A percentile compares a stretch with the other conserved stretches of the same genome.
phyloP scores from a whole-genome alignment of 2,797 vertebrate genomes.

The Pempheris klunzingeri region DNA sequence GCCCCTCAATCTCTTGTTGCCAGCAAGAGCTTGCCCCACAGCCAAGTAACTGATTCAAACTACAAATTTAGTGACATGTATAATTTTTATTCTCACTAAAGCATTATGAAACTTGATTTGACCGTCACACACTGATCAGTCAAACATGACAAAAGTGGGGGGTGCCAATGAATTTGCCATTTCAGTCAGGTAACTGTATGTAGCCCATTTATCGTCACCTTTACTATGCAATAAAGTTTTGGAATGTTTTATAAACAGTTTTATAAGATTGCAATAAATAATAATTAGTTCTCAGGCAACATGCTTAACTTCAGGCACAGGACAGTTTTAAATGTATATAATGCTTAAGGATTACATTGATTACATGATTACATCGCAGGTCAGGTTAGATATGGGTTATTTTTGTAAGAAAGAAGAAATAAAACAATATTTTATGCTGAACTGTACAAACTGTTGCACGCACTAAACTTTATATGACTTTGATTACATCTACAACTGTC shows the following conservation, averaged over 20 bases:
- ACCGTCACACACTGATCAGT: background rate
- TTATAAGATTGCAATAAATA: background rate
- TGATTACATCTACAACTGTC: no score
- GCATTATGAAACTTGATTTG: background rate
- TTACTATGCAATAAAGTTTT: slow-evolving; percentile 13
- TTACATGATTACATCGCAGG: slow-evolving; percentile 10
- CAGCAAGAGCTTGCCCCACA: slow-evolving; percentile 74
- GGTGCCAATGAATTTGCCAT: background rate
- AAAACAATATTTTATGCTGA: background rate
- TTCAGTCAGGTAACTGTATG: slow-evolving; percentile 2
- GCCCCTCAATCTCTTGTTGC: slow-evolving; percentile 55
- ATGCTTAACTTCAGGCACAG: no score
- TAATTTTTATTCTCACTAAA: slow-evolving; percentile 76
- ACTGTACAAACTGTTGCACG: background rate
- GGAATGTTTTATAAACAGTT: background rate
- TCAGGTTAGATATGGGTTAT: background rate
- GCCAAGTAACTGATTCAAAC: slow-evolving; percentile 59
- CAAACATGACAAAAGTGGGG: background rate
- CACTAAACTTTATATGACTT: no score
- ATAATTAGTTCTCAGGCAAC: no score
- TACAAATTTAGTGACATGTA: slow-evolving; percentile 77
- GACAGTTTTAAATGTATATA: no score
- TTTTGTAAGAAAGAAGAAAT: slow-evolving; percentile 1
- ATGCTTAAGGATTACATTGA: no score
- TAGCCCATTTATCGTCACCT: background rate